Evolutionary conservation across 2,797 vertebrate species (phyloP), one percentile per base, ranked within the genome.

Genomic region (Gouania willdenowi): DNA sequence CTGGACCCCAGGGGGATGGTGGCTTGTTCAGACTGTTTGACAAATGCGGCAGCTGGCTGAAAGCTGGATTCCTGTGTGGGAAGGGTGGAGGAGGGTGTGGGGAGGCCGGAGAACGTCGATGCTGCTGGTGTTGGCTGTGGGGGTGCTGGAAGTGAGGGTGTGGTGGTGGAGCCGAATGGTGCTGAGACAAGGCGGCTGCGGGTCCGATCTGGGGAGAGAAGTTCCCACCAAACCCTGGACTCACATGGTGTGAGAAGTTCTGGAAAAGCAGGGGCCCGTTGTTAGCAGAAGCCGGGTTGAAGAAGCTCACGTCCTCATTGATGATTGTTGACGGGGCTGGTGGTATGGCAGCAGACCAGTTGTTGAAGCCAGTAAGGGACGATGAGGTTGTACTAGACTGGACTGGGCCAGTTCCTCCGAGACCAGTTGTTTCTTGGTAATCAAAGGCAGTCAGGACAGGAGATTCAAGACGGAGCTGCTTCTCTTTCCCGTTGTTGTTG

Each of bases 191-290:
- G 44, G 93, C 90, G 1, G 80, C 65, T 4, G 81, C 76, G 0
- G 95, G 94, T 76, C 94, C 94, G 2, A 99, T 95, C 77, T 99
- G 97, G 22, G 96, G 94, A 17, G 97, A 98, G 88, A 98, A 99
- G 85, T 94, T 97, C 57, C 94, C 95, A 10, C 97, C 95, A 28
- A 99, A 99, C 40, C 95, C 93, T 20, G 97, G 95, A 75, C 95
- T 95, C 72, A 98, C 94, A 0, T 98, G 96, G 66, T 98, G 97
- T 21, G 97, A 94, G 75, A 99, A 99, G 92, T 98, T 98, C 83
- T 98, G 97, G 82, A 99, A 99, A 72, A 99, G 91, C 85, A 98
- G 83, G 67, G 96, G 92, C 73, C 95, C 96, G 16, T 94, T 99
- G 86, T 91, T 98, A 72, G 96, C 94, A 1, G 95, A 95, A 42